phyloP scores from a whole-genome alignment of 2,797 vertebrate genomes.

The Spondyliosoma cantharus region DNA sequence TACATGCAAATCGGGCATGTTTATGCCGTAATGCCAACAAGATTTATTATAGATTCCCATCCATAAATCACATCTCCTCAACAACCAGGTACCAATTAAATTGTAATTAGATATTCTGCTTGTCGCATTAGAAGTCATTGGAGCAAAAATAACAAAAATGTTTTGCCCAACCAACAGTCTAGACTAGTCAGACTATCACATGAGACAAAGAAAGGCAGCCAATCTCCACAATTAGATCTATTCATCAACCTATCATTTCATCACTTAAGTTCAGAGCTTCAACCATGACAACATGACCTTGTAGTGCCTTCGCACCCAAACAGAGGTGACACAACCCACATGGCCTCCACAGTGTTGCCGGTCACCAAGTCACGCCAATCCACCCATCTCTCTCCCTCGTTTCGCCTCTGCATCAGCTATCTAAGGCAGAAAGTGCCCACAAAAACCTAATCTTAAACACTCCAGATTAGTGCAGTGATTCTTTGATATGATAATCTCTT shows the following conservation, averaged over 20 bases:
- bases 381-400: too few relatives aligned
- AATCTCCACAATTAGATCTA: not conserved
- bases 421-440: not conserved
- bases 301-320: too few relatives aligned
- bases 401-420: too few relatives aligned
- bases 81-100: constrained; percentile 8
- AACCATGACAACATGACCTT: not conserved
- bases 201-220: not conserved
- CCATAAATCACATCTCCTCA: constrained; percentile 23
- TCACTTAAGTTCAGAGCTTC: not conserved
- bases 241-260: not conserved
- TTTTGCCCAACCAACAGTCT: not conserved
- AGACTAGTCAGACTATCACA: not conserved
- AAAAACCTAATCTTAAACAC: not conserved
- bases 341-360: too few relatives aligned
- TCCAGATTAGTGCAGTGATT: constrained; percentile 22
- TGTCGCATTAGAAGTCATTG: not conserved
- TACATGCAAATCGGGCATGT: not conserved
- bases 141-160: not conserved
- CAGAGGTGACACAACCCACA: not conserved
- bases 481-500: constrained; percentile 30
- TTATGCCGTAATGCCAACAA: not conserved
- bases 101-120: not conserved
- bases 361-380: too few relatives aligned
- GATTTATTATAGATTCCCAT: not conserved